These are phyloP conservation scores for Passer montanus DNA, from an alignment of 2,113 vertebrate species.

Conservation along the genomic window DNA sequence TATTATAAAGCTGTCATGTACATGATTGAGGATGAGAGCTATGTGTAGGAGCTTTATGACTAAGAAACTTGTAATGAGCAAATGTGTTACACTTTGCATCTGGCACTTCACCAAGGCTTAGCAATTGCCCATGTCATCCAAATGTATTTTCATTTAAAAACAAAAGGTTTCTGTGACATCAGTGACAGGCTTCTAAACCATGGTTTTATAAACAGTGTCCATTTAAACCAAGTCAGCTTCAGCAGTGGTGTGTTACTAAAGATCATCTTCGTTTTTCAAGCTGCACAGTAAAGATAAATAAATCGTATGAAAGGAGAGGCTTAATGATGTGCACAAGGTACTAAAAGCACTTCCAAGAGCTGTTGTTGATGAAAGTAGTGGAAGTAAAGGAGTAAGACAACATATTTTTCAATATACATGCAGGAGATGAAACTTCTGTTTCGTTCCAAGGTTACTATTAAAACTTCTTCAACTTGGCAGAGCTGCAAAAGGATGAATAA, in stretches of 20 bases:
- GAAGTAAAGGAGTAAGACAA: background rate
- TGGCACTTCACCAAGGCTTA: background rate
- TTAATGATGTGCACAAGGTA: background rate
- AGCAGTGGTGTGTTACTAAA: background rate
- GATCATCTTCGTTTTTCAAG: background rate
- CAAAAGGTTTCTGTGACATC: background rate
- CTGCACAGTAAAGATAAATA: background rate
- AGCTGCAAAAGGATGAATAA: background rate
- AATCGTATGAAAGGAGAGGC: accelerated
- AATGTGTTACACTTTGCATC: background rate
- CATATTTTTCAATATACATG: background rate
- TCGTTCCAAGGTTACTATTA: background rate
- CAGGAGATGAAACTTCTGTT: background rate
- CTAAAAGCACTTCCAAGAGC: background rate
- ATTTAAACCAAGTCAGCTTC: background rate
- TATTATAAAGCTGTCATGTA: background rate
- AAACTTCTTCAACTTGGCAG: background rate
- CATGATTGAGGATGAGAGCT: background rate
- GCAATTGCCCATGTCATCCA: background rate
- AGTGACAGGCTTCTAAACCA: background rate
- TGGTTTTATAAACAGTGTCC: background rate
- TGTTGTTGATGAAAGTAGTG: background rate
- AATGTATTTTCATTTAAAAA: slow-evolving; percentile 20
- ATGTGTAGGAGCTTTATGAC: background rate
- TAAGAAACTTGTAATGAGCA: background rate